Evolutionary conservation across 2,113 vertebrate species (phyloP).

Genomic region (Ciconia boyciana): DNA sequence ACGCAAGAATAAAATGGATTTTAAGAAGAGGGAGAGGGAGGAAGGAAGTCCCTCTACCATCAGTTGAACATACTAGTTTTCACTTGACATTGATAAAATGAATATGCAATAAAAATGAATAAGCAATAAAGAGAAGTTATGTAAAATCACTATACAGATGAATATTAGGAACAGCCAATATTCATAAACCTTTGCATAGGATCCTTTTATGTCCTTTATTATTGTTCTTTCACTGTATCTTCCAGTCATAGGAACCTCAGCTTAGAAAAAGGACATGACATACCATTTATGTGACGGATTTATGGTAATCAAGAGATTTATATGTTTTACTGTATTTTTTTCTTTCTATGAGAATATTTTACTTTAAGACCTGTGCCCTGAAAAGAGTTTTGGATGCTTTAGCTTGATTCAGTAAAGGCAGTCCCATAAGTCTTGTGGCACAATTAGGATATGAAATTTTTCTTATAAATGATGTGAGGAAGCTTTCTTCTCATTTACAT

Average conservation of each 20-base stretch:
- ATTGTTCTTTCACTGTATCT: neutral
- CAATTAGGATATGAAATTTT: neutral
- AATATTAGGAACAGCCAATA: neutral
- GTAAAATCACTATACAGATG: neutral
- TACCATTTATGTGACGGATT: neutral
- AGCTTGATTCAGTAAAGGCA: neutral
- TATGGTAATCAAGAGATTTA: neutral
- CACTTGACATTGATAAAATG: neutral
- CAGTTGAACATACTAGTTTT: neutral
- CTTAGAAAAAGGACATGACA: fast-evolving
- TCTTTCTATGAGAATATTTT: neutral
- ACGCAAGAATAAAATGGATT: neutral
- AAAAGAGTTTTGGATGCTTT: neutral
- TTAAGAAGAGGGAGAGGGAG: neutral
- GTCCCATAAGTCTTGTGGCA: neutral
- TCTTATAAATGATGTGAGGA: neutral
- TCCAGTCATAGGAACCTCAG: neutral
- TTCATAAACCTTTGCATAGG: neutral
- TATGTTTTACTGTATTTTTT: neutral
- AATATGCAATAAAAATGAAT: neutral
- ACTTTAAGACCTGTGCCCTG: neutral
- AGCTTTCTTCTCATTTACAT: neutral
- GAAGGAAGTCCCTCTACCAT: neutral
- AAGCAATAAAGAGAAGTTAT: neutral
- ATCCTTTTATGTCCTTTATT: neutral